phyloP scores from a whole-genome alignment of 1,140 invertebrate species.

The Eumeta japonica region DNA sequence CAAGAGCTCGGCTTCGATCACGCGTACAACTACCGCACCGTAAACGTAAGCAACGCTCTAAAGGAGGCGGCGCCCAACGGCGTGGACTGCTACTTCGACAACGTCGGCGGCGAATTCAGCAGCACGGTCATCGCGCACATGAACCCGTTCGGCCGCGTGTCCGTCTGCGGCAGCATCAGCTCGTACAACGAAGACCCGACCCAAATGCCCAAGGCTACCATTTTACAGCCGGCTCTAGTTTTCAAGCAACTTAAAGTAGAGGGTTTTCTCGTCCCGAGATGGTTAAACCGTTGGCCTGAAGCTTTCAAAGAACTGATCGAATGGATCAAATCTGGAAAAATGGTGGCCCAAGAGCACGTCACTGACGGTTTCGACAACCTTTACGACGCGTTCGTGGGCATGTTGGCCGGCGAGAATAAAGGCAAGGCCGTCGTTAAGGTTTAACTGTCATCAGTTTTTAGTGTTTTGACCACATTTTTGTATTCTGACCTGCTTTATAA shows the following conservation, averaged over 20 bases:
- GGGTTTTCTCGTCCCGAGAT: constrained; percentile 47
- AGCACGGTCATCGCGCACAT: constrained; percentile 61
- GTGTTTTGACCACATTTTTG: too few species aligned
- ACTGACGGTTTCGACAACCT: constrained; percentile 62
- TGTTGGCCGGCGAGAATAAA: constrained; percentile 59
- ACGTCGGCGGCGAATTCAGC: constrained; percentile 68
- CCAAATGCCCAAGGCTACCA: constrained; percentile 28
- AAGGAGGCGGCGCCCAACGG: constrained; percentile 63
- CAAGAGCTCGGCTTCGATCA: constrained; percentile 68
- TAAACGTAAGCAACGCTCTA: constrained; percentile 55
- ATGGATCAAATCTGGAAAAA: constrained; percentile 58
- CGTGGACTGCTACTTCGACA: constrained; percentile 64
- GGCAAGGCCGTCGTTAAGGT: constrained; percentile 63
- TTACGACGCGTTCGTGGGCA: constrained; percentile 59
- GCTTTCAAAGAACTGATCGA: constrained; percentile 42
- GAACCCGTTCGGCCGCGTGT: constrained; percentile 59
- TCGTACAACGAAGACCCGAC: constrained; percentile 40
- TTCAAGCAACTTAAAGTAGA: constrained; percentile 51
- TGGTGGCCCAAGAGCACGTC: constrained; percentile 58
- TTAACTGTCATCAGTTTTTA: too few species aligned
- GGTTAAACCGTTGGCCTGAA: constrained; percentile 39
- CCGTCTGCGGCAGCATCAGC: constrained; percentile 63
- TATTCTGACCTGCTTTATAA: too few species aligned
- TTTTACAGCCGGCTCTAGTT: constrained; percentile 54
- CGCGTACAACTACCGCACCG: constrained; percentile 72